Base-by-base conservation (phyloP, 2,888 invertebrate species). In the Hirtodrosophila trivittata region DNA sequence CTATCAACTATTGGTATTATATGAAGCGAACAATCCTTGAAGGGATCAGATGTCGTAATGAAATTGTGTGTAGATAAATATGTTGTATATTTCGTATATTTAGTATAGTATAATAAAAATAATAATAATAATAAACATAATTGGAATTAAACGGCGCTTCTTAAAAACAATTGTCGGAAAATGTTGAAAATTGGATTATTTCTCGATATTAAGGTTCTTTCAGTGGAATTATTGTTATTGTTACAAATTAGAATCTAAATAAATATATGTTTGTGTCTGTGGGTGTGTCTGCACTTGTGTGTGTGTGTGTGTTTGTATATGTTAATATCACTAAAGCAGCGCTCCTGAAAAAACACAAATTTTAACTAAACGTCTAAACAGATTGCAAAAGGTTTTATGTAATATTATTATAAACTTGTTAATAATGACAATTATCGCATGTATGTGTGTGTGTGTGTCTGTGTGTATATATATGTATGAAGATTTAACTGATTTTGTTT, bases 261-360 rank as follows among this genome's bases (percentile, higher is more conserved):
- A 73, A 80, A 72, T 83, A 62, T 62, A 58, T 77, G 52, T 55
- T 30, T 63, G 7, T 59, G 7, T 47, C 5, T 73, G 13, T 30
- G 21, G 45, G 10, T 26, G 28, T 42, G 25, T 26, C 7, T 60
- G 21, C 47, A 1, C 32, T 21, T 51, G 25, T 43, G 12, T 47
- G n/a, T 35, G 33, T 57, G 25, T 45, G 28, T 43, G 13, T 50
- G 21, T 66, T 43, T 69, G 77, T 87, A 83, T 76, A 80, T 70
- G 70, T 86, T 82, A 83, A 83, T 83, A 83, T 83, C 82, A 83
- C 82, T 83, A 83, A 87, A 83, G 68, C 87, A 80, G 85, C 82
- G 87, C 80, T 81, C 68, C 64, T 83, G 63, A 42, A 77, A 86
- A 54, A 50, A 37, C 54, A 46, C 58, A 50, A 78, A 60, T 50